Evolutionary conservation across 2,888 invertebrate species (phyloP), one percentile per base, ranked within the genome.

Genomic region (Parapristionchus giblindavisi): DNA sequence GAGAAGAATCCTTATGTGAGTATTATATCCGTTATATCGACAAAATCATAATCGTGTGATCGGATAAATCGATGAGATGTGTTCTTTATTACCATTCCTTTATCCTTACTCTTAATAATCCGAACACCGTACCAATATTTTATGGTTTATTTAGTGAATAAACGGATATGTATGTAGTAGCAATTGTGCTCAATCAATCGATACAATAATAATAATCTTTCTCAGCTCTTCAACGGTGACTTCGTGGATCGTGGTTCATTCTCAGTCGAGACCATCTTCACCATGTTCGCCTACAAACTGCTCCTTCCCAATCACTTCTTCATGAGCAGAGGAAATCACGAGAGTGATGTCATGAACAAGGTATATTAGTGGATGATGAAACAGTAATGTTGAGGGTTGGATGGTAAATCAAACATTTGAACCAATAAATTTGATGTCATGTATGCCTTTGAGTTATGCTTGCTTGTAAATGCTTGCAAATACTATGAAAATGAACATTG

Each of bases 241-340:
- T 99, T 99, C 89, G 99, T 99, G 27, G 99, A 99, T 90, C 91
- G 99, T 90, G 99, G 99, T 21, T 97, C 98, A 0, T 99, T 99
- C 89, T 97, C 97, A 48, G 97, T 99, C 40, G 99, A 99, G 90
- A 98, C 98, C 89, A 99, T 99, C 88, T 96, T 99, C 88, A 94
- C 94, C 11, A 90, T 99, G 80, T 96, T 99, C 89, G 94, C 96
- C 79, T 98, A 94, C 90, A 99, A 99, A 89, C 90, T 99, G 79
- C 91, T 99, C 66, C 97, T 93, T 90, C 99, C 99, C 0, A 92
- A 97, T 88, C 93, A 97, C 89, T 98, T 99, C 90, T 98, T 92
- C 89, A 94, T 99, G 94, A 94, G 97, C 0, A 91, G 99, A 92
- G 99, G 97, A n/a, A 99, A 99, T 90, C 98, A 99, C 89, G 98